Evolutionary conservation across 2,797 vertebrate species (phyloP).

Genomic region (Gymnothorax reevesii): DNA sequence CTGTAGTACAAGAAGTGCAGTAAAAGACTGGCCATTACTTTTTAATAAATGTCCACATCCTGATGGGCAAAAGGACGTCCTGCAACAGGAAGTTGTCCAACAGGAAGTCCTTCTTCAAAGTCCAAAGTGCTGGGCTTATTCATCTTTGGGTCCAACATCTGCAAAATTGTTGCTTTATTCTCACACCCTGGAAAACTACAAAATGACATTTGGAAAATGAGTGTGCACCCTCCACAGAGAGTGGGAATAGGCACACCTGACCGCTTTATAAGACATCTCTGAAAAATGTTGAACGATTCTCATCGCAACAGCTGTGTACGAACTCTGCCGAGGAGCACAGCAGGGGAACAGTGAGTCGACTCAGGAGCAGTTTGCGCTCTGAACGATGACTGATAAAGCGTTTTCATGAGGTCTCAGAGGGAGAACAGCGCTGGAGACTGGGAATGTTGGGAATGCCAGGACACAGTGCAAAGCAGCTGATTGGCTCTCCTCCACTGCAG

Average conservation of each 20-base stretch:
- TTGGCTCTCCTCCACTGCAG: slow-evolving; percentile 48
- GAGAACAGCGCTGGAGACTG: background rate
- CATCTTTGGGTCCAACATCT: background rate
- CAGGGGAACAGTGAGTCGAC: background rate
- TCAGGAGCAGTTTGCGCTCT: background rate
- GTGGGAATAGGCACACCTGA: background rate
- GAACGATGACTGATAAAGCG: slow-evolving; percentile 26
- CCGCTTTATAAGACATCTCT: background rate
- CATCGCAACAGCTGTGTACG: background rate
- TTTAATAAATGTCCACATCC: background rate
- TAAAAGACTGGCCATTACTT: background rate
- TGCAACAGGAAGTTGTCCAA: no score
- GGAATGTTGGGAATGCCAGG: background rate
- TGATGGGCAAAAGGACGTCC: background rate
- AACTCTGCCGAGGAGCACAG: background rate
- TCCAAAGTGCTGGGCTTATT: background rate
- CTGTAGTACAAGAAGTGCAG: background rate
- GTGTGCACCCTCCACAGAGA: background rate
- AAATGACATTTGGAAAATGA: background rate
- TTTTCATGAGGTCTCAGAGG: background rate
- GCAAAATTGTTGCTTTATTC: background rate
- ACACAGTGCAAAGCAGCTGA: slow-evolving; percentile 26
- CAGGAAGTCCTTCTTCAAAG: background rate
- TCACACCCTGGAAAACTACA: slow-evolving; percentile 26
- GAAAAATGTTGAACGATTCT: background rate